Base-by-base conservation (phyloP, 2,113 vertebrate genomes). In the Grantiella picta region DNA sequence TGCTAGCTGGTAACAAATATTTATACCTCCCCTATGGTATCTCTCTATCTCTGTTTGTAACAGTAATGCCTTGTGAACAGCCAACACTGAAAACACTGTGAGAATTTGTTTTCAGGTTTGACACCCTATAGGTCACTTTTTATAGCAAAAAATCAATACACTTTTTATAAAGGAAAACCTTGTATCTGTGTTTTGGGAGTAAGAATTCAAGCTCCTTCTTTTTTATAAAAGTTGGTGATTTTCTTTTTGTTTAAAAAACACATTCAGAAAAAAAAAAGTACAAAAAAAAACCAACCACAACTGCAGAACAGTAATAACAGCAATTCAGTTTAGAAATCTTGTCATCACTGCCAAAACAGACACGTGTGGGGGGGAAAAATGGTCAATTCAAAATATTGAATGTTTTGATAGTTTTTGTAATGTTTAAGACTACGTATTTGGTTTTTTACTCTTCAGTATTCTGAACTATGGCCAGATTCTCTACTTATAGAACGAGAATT, bases 71-170 rank as follows among this genome's bases (percentile, higher is more conserved):
- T 98, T 98, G 93, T 97, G 95, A 98, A 97, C 97, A 97, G 96
- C 97, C 96, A 97, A 98, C 97, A 97, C 96, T 98, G 98, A 98
- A 98, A 98, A 98, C 97, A 98, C 98, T 98, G 98, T 98, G 98
- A 98, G 71, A 95, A 96, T 97, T 96, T 98, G 97, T 98, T 98
- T 98, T 98, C 98, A 98, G 98, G 97, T 98, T 95, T 97, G 94
- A 97, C 97, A 97, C 94, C 95, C 90, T 98, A 89, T 90, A 80
- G 76, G 93, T 98, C 95, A 56, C 94, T 97, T 98, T 98, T 98
- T 98, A 97, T 98, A 98, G 96, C 96, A 97, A 97, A 94, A 98
- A 98, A 94, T 94, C 97, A 97, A 91, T 97, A 98, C 97, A 94
- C 97, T 98, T 98, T 98, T 98, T 98, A 98, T 98, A 97, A 97